phyloP scores from a whole-genome alignment of 2,797 vertebrate species.

The Chrysocyon brachyurus region DNA sequence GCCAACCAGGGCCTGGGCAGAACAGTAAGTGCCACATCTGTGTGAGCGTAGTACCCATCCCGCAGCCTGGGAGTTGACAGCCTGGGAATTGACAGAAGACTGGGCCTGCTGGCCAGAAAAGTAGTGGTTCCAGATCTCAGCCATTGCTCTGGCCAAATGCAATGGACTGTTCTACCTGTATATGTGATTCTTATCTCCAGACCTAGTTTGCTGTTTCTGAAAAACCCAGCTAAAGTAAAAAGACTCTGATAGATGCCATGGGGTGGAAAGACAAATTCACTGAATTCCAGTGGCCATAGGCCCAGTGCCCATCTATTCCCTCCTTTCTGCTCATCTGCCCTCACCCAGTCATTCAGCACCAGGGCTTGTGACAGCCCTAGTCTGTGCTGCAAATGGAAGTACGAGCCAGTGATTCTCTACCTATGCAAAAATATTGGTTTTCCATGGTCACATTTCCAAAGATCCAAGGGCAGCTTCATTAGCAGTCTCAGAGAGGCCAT shows the following conservation, averaged over 20 bases:
- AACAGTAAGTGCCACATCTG: background rate
- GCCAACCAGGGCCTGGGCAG: background rate
- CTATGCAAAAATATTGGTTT: background rate
- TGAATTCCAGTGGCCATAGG: background rate
- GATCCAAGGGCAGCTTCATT: background rate
- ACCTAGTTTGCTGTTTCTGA: background rate
- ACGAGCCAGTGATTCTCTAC: background rate
- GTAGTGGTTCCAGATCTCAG: background rate
- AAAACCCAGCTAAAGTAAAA: background rate
- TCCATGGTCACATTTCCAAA: background rate
- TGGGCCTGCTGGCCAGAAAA: background rate
- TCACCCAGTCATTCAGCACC: background rate
- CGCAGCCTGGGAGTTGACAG: background rate
- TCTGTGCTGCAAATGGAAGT: background rate
- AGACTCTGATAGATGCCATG: background rate
- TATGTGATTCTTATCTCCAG: background rate
- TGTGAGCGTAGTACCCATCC: accelerated
- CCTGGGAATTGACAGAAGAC: background rate
- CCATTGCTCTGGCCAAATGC: background rate
- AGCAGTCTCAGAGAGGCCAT: background rate
- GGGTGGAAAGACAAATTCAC: background rate
- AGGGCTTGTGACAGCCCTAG: background rate
- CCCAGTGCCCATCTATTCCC: background rate
- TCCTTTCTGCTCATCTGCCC: background rate
- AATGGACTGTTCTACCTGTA: background rate